Evolutionary conservation across 2,797 vertebrate species (phyloP).

Genomic region (Florisuga fusca): DNA sequence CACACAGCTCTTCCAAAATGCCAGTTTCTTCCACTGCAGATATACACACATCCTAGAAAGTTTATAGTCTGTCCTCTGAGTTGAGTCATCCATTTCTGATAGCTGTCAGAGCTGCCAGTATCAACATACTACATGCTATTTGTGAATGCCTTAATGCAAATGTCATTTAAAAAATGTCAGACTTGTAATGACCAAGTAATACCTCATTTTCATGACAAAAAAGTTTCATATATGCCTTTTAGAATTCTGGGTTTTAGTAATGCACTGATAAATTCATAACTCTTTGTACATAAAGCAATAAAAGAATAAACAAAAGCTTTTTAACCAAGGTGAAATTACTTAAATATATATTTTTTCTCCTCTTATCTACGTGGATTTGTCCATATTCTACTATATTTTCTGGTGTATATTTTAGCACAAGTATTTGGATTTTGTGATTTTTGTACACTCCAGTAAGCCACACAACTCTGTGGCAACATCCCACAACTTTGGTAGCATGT

Average conservation of each 20-base stretch:
- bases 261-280: neutral
- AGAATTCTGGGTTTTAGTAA: conserved; percentile 20
- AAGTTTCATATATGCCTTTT: neutral
- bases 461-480: neutral
- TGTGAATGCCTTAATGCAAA: neutral
- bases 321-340: neutral
- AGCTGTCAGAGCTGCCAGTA: neutral
- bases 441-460: neutral
- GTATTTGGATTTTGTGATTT: neutral
- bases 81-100: conserved; percentile 3
- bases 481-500: neutral
- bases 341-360: neutral
- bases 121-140: neutral
- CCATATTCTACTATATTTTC: neutral
- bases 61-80: neutral
- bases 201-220: neutral
- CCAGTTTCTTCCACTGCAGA: neutral
- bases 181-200: neutral
- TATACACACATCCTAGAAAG: neutral
- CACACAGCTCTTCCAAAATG: neutral
- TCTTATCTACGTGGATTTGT: conserved; percentile 7
- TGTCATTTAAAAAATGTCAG: neutral
- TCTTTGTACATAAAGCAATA: neutral
- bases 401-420: neutral
- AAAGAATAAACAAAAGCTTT: neutral